A percentile compares a stretch with the other conserved stretches of the same genome.
Conservation (phyloP, 2,113 vertebrate species). For the Charina bottae region DNA sequence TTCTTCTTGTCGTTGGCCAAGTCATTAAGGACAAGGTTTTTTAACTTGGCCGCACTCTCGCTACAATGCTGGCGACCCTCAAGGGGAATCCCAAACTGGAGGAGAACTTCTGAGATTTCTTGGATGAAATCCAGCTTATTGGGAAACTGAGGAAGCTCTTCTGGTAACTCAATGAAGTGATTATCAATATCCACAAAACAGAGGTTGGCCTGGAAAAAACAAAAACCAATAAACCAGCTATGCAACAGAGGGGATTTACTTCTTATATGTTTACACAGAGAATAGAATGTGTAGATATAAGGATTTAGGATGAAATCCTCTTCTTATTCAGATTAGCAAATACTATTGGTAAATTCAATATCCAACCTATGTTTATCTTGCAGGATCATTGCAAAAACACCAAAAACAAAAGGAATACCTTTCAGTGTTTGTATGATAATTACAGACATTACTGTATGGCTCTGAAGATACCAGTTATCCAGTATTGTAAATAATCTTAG, state of each 20-base stretch:
- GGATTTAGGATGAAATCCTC: neutral
- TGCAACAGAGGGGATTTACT: neutral
- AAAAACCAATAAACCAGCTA: rapidly evolving
- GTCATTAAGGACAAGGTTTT: conserved; percentile 86
- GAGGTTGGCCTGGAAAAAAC: conserved; percentile 85
- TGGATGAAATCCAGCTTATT: conserved; percentile 90
- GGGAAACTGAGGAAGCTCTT: conserved; percentile 93
- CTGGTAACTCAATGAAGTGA: conserved; percentile 88
- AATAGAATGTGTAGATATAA: neutral
- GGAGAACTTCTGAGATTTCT: conserved; percentile 89
- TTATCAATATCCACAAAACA: conserved; percentile 97
- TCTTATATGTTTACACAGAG: rapidly evolving
- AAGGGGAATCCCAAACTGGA: conserved; percentile 82
- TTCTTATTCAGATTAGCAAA: neutral
- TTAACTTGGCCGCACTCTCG: conserved; percentile 77
- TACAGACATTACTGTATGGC: neutral
- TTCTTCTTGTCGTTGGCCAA: conserved; percentile 92
- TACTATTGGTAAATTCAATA: neutral
- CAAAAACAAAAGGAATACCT: neutral
- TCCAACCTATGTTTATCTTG: neutral
- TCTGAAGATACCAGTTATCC: neutral
- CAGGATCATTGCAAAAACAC: neutral
- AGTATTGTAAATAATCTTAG: neutral
- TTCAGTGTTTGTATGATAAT: neutral
- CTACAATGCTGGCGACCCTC: conserved; percentile 77